These are phyloP conservation scores for Pinna nobilis DNA, from an alignment of 1,140 invertebrate species.

Conservation along the genomic window DNA sequence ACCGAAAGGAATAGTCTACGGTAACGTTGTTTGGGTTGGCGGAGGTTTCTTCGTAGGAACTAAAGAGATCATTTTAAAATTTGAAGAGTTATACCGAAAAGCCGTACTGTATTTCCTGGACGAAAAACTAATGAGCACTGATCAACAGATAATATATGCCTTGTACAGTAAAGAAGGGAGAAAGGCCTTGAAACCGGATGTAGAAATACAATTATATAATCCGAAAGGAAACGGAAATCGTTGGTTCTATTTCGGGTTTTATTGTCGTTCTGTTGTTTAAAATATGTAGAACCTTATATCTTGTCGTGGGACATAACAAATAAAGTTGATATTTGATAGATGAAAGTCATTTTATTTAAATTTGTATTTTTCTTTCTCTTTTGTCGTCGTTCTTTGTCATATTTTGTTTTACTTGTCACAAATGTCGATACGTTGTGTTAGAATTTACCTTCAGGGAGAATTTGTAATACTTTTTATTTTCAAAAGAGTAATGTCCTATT, in stretches of 20 bases:
- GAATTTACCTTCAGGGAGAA: too few species aligned
- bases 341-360: too few species aligned
- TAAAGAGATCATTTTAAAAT: conserved; percentile 36
- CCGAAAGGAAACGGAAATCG: conserved; percentile 40
- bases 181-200: conserved; percentile 41
- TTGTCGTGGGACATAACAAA: too few species aligned
- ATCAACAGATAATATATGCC: conserved; percentile 63
- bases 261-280: too few species aligned
- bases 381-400: too few species aligned
- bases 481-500: too few species aligned
- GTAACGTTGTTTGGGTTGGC: conserved; percentile 49
- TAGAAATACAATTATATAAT: conserved; percentile 58
- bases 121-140: conserved; percentile 56
- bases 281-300: too few species aligned
- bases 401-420: too few species aligned
- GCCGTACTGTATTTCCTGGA: conserved; percentile 52
- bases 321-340: too few species aligned
- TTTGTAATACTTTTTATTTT: too few species aligned
- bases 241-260: conserved; percentile 64
- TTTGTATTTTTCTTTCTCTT: too few species aligned
- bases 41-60: conserved; percentile 45
- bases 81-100: conserved; percentile 53
- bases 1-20: conserved; percentile 31
- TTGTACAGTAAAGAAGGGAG: conserved; percentile 51
- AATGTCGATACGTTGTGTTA: too few species aligned